A percentile compares a stretch with the other conserved stretches of the same genome.
Evolutionary conservation across 1,140 invertebrate genomes (phyloP).

Genomic region (Cecropterus lyciades): DNA sequence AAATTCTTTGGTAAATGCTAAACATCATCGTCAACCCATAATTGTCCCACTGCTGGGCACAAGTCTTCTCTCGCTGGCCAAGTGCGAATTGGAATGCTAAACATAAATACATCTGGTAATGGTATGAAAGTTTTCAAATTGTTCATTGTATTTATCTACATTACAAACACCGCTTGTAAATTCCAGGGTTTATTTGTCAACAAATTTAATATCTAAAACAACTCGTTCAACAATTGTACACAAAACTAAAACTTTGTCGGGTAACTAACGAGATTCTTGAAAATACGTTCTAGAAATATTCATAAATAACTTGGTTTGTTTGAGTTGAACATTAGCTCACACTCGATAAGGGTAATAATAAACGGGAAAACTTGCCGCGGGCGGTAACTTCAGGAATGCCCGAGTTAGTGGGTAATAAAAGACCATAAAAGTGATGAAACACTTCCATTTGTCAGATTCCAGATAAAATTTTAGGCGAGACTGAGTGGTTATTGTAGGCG

Average conservation of each 20-base stretch:
- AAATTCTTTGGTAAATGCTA: too few relatives aligned
- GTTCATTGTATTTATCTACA: too few relatives aligned
- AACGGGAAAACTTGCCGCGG: conserved; percentile 30
- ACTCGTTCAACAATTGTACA: background rate
- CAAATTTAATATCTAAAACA: background rate
- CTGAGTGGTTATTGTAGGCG: conserved; percentile 4
- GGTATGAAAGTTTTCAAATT: too few relatives aligned
- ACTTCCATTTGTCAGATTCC: conserved; percentile 31
- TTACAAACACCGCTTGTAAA: background rate
- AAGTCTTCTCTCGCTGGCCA: too few relatives aligned
- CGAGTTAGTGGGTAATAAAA: conserved; percentile 34
- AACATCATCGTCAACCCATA: too few relatives aligned
- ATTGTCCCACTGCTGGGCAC: too few relatives aligned
- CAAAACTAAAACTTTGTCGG: conserved; percentile 11
- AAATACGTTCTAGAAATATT: conserved; percentile 30
- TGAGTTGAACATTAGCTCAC: conserved; percentile 31
- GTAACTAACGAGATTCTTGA: conserved; percentile 24
- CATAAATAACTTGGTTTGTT: conserved; percentile 34
- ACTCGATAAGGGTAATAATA: conserved; percentile 32
- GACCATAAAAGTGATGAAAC: conserved; percentile 36
- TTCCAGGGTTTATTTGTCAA: too few relatives aligned
- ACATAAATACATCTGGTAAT: too few relatives aligned
- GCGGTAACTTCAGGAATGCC: conserved; percentile 28
- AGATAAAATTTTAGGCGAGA: conserved; percentile 31
- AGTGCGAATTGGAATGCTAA: too few relatives aligned